Evolutionary conservation across 2,113 vertebrate genomes (phyloP).

Genomic region (Pomatorhinus ruficollis): DNA sequence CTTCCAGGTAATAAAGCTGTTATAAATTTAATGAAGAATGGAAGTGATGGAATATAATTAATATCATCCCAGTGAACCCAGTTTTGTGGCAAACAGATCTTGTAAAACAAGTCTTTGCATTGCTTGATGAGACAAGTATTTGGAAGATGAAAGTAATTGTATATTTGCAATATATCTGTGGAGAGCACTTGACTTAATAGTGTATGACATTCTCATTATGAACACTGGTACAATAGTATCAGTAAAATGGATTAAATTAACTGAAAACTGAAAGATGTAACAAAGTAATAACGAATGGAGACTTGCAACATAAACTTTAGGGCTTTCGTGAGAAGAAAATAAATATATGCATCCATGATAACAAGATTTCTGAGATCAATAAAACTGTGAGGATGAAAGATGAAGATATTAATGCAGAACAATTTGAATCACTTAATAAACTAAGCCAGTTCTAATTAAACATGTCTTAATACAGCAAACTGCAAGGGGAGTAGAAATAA

Average conservation of each 20-base stretch:
- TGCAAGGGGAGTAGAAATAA: neutral
- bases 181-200: neutral
- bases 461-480: neutral
- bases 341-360: neutral
- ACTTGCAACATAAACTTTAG: neutral
- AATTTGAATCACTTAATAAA: neutral
- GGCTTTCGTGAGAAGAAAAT: neutral
- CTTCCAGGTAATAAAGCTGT: constrained; percentile 20
- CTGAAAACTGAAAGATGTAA: neutral
- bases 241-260: neutral
- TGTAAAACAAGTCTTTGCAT: neutral
- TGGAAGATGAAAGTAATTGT: neutral
- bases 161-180: neutral
- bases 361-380: neutral
- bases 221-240: neutral
- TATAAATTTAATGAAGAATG: constrained; percentile 16
- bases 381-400: neutral
- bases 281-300: neutral
- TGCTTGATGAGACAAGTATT: neutral
- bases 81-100: neutral
- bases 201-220: neutral
- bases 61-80: neutral
- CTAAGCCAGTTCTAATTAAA: neutral
- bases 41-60: neutral
- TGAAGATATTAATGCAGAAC: neutral